Conservation (phyloP, 1,140 invertebrate species). For the Drosophila pachea region DNA sequence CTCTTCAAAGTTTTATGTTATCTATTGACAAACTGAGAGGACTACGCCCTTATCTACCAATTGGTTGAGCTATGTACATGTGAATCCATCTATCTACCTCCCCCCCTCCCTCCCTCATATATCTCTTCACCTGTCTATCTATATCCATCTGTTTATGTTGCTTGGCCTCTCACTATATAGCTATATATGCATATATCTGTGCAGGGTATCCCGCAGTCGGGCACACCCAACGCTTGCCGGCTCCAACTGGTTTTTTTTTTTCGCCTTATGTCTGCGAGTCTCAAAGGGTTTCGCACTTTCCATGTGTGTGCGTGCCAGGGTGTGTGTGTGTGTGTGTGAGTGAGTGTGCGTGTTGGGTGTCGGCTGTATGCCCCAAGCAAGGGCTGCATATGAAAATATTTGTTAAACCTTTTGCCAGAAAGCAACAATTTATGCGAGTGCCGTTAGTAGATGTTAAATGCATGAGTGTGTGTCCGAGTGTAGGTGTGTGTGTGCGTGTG, state of each 20-base stretch:
- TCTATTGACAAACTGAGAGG: too few relatives aligned
- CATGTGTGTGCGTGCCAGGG: not conserved
- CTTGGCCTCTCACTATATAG: too few relatives aligned
- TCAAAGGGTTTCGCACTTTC: constrained; percentile 70
- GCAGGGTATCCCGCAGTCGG: not conserved
- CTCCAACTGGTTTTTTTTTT: constrained; percentile 16
- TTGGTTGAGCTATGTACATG: too few relatives aligned
- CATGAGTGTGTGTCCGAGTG: not conserved
- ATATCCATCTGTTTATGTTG: too few relatives aligned
- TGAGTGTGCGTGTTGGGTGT: constrained; percentile 12
- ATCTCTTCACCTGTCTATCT: too few relatives aligned
- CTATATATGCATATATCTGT: not conserved
- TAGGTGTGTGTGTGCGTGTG: constrained; percentile 5
- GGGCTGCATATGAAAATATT: constrained; percentile 67
- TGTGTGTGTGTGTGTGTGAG: constrained; percentile 23
- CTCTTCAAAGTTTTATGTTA: too few relatives aligned
- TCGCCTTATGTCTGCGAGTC: constrained; percentile 47
- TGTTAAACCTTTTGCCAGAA: constrained; percentile 50
- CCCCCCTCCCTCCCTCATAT: too few relatives aligned
- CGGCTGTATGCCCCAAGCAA: constrained; percentile 35
- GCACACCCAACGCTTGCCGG: not conserved
- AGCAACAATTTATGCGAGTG: constrained; percentile 39
- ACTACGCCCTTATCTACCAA: too few relatives aligned
- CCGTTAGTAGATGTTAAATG: constrained; percentile 3
- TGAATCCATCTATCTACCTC: too few relatives aligned